Evolutionary conservation across 2,797 vertebrate species (phyloP).

Genomic region (Meriones psammophilus): DNA sequence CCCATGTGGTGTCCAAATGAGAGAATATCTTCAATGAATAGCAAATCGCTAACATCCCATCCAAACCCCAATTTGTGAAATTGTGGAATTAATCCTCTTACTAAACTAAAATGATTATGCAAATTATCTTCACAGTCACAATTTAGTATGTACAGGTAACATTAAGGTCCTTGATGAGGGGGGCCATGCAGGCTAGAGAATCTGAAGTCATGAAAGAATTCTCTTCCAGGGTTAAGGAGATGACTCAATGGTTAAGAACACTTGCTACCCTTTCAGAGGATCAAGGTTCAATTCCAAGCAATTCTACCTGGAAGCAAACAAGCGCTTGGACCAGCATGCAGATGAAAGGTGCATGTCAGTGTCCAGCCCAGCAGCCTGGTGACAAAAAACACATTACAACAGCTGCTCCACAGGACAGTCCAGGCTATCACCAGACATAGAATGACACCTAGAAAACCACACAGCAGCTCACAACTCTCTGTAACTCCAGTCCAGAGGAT

Average conservation of each 20-base stretch:
- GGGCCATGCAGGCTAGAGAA: background rate
- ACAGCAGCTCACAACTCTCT: background rate
- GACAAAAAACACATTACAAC: too few species aligned
- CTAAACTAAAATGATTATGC: background rate
- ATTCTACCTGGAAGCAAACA: too few species aligned
- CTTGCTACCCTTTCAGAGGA: background rate
- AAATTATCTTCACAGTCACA: background rate
- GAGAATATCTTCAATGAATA: background rate
- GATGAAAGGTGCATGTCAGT: too few species aligned
- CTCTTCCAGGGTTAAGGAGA: background rate
- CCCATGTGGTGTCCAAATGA: background rate
- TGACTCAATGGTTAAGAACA: background rate
- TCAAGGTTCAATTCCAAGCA: background rate
- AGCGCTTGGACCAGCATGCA: too few species aligned
- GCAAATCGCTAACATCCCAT: background rate
- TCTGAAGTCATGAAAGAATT: background rate
- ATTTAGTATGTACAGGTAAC: background rate
- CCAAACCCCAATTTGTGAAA: constrained; percentile 34
- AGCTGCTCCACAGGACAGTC: too few species aligned
- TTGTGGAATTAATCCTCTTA: background rate
- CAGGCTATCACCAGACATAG: too few species aligned
- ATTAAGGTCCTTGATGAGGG: background rate
- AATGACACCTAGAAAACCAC: too few species aligned
- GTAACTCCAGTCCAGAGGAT: background rate
- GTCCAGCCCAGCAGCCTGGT: too few species aligned